phyloP scores from a whole-genome alignment of 2,888 invertebrate genomes.

The Operophtera brumata region DNA sequence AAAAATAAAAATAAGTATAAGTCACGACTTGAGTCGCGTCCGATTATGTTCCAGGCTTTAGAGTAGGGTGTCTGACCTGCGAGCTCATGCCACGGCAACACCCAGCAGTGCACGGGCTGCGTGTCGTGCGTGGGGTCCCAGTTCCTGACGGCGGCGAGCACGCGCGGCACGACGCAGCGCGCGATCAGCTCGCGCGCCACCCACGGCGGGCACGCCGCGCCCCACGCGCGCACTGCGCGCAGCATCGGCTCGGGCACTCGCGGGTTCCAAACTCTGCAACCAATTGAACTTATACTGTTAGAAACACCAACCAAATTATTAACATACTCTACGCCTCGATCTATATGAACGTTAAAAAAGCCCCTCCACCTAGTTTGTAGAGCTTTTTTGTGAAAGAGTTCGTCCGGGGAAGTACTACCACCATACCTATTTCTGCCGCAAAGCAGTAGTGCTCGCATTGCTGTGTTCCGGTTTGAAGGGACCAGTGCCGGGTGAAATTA shows the following conservation, averaged over 20 bases:
- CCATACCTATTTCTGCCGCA: too few relatives aligned
- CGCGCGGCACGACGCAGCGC: constrained; percentile 88
- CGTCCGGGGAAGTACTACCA: too few relatives aligned
- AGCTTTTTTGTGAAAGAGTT: too few relatives aligned
- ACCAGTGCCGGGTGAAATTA: too few relatives aligned
- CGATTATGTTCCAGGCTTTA: neutral
- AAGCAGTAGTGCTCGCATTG: too few relatives aligned
- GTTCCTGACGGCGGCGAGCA: constrained; percentile 87
- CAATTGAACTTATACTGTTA: constrained; percentile 37
- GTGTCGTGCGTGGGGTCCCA: constrained; percentile 99
- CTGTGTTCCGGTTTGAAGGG: too few relatives aligned
- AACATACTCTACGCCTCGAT: too few relatives aligned
- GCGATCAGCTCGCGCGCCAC: constrained; percentile 90
- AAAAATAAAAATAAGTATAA: neutral
- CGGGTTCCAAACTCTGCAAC: constrained; percentile 87
- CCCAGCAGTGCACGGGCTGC: constrained; percentile 97
- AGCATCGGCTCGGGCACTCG: constrained; percentile 89
- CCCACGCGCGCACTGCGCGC: constrained; percentile 90
- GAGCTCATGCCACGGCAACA: constrained; percentile 96
- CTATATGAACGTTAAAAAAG: too few relatives aligned
- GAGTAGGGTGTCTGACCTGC: constrained; percentile 76
- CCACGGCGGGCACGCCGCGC: constrained; percentile 89
- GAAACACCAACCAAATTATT: neutral
- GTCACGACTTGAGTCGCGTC: neutral
- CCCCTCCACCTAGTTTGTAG: too few relatives aligned